Base-by-base conservation (phyloP, 1,140 invertebrate species). In the Mercenaria mercenaria region DNA sequence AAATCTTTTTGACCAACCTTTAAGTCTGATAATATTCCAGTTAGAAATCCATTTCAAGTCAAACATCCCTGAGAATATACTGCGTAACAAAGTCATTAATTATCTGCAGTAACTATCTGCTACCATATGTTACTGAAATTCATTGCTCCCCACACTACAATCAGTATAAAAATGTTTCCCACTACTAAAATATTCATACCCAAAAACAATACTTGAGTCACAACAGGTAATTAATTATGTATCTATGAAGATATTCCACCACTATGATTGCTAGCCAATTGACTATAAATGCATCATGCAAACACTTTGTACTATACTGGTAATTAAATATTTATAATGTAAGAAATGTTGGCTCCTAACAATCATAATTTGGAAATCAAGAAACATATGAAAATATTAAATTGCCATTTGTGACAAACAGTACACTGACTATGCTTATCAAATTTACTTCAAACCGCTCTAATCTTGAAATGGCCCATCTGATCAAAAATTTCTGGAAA, bases 291-390 rank as follows among this genome's bases (percentile, higher is more conserved):
- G 26, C 23, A 64, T 64, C 59, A 26, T 64, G 23, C 59, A 26
- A 29, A 4, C n/a, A 2, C 15, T 64, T 29, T 8, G n/a, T 4
- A 64, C 59, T 29, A 29, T 64, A 64, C 11, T 64, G 23, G 59
- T 64, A 64, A 64, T 64, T 64, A 64, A 64, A 64, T 64, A 64
- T 64, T 64, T 11, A 64, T 64, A 15, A 29, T 64, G 29, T 64
- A 64, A 64, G 59, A 64, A 64, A 64, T 29, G 29, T 8, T 64
- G 59, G 59, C 59, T 4, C 4, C 20, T 8, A 8, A 29, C n/a
- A 64, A 29, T 64, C 59, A 64, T 64, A 64, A 8, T 64, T 64
- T 64, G n/a, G n/a, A 47, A 47, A 47, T 47, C 15, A 47, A 47
- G 43, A 47, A 47, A 47, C 15, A 47, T 15, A n/a, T n/a, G n/a